Conservation (phyloP, 2,113 vertebrate genomes). For the Rafetus swinhoei region DNA sequence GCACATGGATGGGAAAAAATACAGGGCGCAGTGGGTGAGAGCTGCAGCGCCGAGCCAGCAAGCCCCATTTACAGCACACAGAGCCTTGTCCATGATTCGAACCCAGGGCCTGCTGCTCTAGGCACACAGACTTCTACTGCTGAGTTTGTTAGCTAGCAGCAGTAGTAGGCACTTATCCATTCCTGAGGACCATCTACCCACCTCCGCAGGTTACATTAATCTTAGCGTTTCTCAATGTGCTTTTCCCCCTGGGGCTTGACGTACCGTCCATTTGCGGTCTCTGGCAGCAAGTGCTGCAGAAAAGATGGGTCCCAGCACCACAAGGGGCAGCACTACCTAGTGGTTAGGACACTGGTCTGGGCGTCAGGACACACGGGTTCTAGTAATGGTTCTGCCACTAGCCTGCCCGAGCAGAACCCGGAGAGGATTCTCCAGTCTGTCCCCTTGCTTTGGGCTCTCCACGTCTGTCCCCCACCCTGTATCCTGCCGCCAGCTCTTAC, state of each 20-base stretch:
- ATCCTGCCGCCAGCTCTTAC: conserved; percentile 63
- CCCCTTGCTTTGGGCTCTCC: not conserved
- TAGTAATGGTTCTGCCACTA: not conserved
- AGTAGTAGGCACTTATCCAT: not conserved
- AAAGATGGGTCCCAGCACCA: not conserved
- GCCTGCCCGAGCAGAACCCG: not conserved
- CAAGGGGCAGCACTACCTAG: not conserved
- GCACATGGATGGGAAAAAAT: too few species aligned
- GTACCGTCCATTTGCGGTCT: too few species aligned
- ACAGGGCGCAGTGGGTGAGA: not conserved
- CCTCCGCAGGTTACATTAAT: not conserved
- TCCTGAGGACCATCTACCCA: not conserved
- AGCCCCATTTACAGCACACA: not conserved
- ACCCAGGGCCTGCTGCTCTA: not conserved
- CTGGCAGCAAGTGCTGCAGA: not conserved
- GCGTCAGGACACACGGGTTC: not conserved
- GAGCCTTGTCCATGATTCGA: not conserved
- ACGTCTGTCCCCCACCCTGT: rapidly evolving
- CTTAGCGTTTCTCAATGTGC: not conserved
- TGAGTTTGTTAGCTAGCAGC: not conserved
- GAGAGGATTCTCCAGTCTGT: not conserved
- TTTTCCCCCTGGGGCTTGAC: not conserved
- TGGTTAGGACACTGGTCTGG: not conserved
- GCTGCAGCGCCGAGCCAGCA: rapidly evolving
- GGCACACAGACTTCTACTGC: not conserved